Conservation (phyloP, 2,888 invertebrate genomes). For the Cephalotes varians region DNA sequence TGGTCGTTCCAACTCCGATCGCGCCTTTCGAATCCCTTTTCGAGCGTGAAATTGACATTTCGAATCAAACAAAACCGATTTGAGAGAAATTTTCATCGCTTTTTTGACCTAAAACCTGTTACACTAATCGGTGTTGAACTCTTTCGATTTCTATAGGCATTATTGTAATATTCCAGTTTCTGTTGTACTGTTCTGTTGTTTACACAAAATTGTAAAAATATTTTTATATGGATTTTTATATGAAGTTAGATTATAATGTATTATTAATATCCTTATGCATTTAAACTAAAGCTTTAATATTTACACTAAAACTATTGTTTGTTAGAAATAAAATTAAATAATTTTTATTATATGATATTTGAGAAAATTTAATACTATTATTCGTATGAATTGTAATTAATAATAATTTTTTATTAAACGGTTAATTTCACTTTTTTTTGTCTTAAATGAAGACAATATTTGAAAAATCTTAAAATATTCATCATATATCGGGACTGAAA, state of each 20-base stretch:
- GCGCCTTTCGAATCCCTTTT: constrained; percentile 63
- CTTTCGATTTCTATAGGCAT: neutral
- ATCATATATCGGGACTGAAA: neutral
- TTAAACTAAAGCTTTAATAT: neutral
- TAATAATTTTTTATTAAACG: constrained; percentile 3
- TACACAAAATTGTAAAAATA: neutral
- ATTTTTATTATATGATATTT: neutral
- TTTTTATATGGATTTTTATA: neutral
- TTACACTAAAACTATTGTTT: neutral
- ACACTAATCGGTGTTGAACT: neutral
- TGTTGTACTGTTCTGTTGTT: neutral
- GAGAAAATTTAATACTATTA: neutral
- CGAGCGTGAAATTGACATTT: constrained; percentile 58
- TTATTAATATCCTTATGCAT: neutral
- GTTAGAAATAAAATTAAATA: neutral
- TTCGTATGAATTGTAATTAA: neutral
- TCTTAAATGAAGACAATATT: neutral
- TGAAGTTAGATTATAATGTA: neutral
- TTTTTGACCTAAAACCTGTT: neutral
- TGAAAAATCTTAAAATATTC: neutral
- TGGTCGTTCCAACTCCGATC: constrained; percentile 65
- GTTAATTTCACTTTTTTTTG: neutral
- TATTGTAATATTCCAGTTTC: neutral
- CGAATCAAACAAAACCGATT: constrained; percentile 1
- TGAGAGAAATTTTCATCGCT: constrained; percentile 1